phyloP scores from a whole-genome alignment of 2,113 vertebrate genomes.

The Grantiella picta region DNA sequence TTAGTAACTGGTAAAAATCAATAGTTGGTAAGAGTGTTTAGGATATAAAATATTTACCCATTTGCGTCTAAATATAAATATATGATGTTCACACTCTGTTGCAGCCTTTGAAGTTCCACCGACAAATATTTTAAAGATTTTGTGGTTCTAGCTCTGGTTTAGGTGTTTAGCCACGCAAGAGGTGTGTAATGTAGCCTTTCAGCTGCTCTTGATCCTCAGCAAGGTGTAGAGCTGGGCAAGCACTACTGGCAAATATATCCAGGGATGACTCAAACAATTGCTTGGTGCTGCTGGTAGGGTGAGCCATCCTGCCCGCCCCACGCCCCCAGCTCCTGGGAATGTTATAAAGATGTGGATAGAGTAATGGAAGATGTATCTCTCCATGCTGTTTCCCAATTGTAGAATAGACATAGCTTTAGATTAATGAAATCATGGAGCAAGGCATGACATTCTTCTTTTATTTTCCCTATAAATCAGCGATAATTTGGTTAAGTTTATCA shows the following conservation, averaged over 20 bases:
- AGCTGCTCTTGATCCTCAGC: background rate
- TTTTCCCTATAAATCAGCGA: background rate
- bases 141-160: background rate
- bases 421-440: background rate
- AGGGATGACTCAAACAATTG: background rate
- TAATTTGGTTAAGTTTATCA: background rate
- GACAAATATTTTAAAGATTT: background rate
- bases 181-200: background rate
- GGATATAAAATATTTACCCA: background rate
- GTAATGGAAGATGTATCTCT: fast-evolving
- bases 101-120: background rate
- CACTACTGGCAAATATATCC: fast-evolving
- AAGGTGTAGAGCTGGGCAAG: background rate
- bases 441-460: background rate
- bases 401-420: background rate
- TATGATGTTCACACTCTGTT: background rate
- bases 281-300: background rate
- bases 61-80: background rate
- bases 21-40: background rate
- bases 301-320: background rate
- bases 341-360: no score
- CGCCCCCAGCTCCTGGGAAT: background rate
- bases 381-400: background rate
- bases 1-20: background rate
- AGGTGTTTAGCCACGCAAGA: background rate